These are phyloP conservation scores for Paramormyrops kingsleyae DNA, from an alignment of 2,113 vertebrate species.

Conservation along the genomic window DNA sequence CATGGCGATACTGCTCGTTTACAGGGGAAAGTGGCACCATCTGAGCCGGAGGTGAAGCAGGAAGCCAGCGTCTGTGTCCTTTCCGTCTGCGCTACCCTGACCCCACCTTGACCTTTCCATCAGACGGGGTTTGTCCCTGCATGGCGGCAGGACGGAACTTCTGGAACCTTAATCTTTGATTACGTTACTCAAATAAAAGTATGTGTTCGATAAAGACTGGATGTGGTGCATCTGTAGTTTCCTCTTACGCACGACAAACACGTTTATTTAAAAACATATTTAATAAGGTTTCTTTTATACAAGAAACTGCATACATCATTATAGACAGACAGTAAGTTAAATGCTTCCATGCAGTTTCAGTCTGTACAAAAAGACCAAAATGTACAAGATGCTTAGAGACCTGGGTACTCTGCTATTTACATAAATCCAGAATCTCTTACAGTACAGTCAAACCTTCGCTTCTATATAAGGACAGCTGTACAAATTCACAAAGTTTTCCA, in stretches of 20 bases:
- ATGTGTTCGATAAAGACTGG: neutral
- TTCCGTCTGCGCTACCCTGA: neutral
- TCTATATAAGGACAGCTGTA: conserved; percentile 61
- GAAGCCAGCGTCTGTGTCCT: neutral
- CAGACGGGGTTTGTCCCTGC: neutral
- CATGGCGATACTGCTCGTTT: neutral
- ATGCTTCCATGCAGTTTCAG: conserved; percentile 80
- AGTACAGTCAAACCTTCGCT: conserved; percentile 60
- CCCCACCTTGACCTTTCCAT: neutral
- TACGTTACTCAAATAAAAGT: neutral
- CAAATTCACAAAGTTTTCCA: conserved; percentile 49
- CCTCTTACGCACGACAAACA: conserved; percentile 8
- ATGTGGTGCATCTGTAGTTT: neutral
- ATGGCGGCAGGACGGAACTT: neutral
- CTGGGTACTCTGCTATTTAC: conserved; percentile 73
- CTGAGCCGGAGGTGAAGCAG: neutral
- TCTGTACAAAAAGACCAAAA: conserved; percentile 72
- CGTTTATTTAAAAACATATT: conserved; percentile 33
- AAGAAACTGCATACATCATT: conserved; percentile 88
- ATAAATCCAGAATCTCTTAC: conserved; percentile 52
- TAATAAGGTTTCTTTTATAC: conserved; percentile 64
- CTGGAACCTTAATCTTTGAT: neutral
- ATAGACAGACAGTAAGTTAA: conserved; percentile 81
- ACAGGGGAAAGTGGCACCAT: neutral
- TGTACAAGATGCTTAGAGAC: conserved; percentile 57